Evolutionary conservation across 2,888 invertebrate genomes (phyloP), one percentile per base, ranked within the genome.

Genomic region (Lottia gigantea): DNA sequence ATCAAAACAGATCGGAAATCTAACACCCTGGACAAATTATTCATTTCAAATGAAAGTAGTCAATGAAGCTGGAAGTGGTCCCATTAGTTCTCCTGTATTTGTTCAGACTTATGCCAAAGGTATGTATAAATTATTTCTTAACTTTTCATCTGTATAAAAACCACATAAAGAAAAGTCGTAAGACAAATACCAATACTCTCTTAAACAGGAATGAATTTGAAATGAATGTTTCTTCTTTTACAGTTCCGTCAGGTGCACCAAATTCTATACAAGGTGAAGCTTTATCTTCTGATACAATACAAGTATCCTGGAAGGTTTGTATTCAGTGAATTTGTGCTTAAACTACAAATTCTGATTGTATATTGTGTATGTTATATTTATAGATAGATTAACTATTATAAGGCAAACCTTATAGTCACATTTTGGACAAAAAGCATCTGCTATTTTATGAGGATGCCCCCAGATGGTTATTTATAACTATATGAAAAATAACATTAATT

Each of bases 11-110:
- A 31, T 71, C 73, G 16, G 73, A 73, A 15, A 75, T 76, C 55
- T 85, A 67, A 78, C 73, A 55, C 82, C 85, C 65, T 84, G 83
- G 81, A 82, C 76, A 64, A 71, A 72, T 72, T 84, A 83, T 70
- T 73, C 75, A 68, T 71, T 85, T 16, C 72, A 73, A 45, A 67
- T 85, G 45, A 73, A 73, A 62, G 78, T 80, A 40, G 81, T 80
- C 68, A 85, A 84, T 76, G 75, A 77, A 15, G 80, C 75, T 66
- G 85, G 84, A 14, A 31, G 68, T 8, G 78, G 85, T 11, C 77
- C 78, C 6, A 46, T 70, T 3, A 80, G 80, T 74, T 68, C 73
- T 31, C 64, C 73, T 40, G 68, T 76, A 11, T 61, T 62, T 46
- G 74, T 78, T 12, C 73, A 73, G 62, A 85, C 84, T n/a, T 61